Evolutionary conservation across 2,888 invertebrate species (phyloP).

Genomic region (Altica lythri): DNA sequence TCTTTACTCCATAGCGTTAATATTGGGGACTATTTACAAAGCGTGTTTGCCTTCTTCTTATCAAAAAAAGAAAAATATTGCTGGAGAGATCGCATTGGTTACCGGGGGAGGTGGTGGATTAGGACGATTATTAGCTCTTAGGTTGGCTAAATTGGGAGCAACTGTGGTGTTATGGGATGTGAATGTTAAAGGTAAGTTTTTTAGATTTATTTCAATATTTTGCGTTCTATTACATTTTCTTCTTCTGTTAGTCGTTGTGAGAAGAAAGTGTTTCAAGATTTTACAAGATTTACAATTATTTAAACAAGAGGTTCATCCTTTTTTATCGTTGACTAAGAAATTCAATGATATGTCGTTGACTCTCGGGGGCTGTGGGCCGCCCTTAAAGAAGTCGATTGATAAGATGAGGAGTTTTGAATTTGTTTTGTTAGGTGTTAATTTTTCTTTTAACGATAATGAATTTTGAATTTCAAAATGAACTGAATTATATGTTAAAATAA

Average conservation of each 20-base stretch:
- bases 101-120: conserved; percentile 90
- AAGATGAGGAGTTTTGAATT: no score
- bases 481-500: no score
- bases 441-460: no score
- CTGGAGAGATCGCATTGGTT: conserved; percentile 79
- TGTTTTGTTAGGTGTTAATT: no score
- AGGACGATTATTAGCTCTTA: conserved; percentile 75
- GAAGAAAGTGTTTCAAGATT: not conserved
- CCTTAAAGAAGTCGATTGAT: no score
- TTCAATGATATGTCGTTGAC: no score
- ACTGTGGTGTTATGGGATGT: conserved; percentile 90
- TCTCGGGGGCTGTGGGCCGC: no score
- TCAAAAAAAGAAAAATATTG: conserved; percentile 69
- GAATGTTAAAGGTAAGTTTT: conserved; percentile 73
- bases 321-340: not conserved
- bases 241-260: no score
- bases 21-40: conserved; percentile 41
- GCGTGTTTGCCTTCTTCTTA: conserved; percentile 65
- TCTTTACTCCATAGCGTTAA: conserved; percentile 51
- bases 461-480: no score
- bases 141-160: conserved; percentile 77
- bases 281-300: no score
- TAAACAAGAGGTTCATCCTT: no score
- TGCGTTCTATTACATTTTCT: no score
- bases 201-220: not conserved